Conservation (phyloP, 1,140 invertebrate species). For the Drosophila obscura region DNA sequence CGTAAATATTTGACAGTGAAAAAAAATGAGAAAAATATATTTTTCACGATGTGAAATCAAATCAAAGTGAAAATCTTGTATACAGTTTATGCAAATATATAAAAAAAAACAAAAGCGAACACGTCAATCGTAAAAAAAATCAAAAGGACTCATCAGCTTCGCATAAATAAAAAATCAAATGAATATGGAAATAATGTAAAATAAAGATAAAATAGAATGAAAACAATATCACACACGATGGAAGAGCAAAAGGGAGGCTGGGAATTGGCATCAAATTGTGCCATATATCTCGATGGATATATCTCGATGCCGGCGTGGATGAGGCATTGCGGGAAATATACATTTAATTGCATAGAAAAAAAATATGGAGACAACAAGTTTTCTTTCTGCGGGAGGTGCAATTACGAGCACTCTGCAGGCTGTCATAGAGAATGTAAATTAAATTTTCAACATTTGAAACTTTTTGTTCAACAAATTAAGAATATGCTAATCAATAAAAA, state of each 20-base stretch:
- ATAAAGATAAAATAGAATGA: conserved; percentile 33
- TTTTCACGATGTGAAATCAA: conserved; percentile 50
- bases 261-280: not conserved
- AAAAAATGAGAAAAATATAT: conserved; percentile 48
- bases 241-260: not conserved
- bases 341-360: conserved; percentile 76
- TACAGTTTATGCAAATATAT: conserved; percentile 44
- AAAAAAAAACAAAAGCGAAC: conserved; percentile 4
- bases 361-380: conserved; percentile 46
- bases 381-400: conserved; percentile 33
- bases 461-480: not conserved
- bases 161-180: conserved; percentile 68
- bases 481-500: too few species aligned
- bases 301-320: conserved; percentile 34
- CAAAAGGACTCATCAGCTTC: conserved; percentile 39
- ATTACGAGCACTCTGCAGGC: conserved; percentile 29
- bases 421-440: conserved; percentile 67
- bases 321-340: conserved; percentile 67
- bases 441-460: conserved; percentile 31
- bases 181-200: conserved; percentile 56
- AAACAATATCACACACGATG: conserved; percentile 9
- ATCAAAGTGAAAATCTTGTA: conserved; percentile 61
- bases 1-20: conserved; percentile 22
- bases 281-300: conserved; percentile 43
- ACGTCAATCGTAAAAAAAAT: conserved; percentile 29